Base-by-base conservation (phyloP, 2,888 invertebrate genomes). In the Aplocera efformata region DNA sequence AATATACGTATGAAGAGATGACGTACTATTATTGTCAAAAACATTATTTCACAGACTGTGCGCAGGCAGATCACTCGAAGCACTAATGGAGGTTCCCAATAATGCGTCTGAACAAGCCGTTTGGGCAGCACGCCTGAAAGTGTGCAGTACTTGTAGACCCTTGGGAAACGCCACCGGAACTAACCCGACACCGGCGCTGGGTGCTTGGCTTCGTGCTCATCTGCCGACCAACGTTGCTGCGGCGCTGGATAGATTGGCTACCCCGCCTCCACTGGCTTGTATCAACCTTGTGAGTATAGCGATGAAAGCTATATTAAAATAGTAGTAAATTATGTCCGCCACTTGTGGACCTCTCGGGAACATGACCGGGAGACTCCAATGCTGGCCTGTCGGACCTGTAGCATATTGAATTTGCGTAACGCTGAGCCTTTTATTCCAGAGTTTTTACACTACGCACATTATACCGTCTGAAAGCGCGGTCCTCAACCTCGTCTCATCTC, bases 401-500 rank as follows among this genome's bases (percentile, higher is more conserved):
- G n/a, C n/a, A n/a, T n/a, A n/a, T n/a, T n/a, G n/a, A n/a, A n/a
- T n/a, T n/a, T n/a, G n/a, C n/a, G n/a, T n/a, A n/a, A n/a, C n/a
- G n/a, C n/a, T n/a, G n/a, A n/a, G n/a, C n/a, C n/a, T 17, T 17
- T 17, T 17, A 17, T 50, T 36, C 67, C 79, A 94, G 94, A 90
- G 91, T 21, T 91, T 92, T 10, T 94, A 92, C 77, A 90, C 92
- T 23, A 91, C 91, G 48, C 95, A 96, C 67, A 92, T 94, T 23
- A 93, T 96, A 50, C 96, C 96, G 7, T 93, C 94, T 0, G 96
- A 96, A 70, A 95, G 93, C 60, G 95, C 94, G 53, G 91, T 96
- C 1, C 86, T 95, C n/a, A 91, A 92, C 36, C 91, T 96, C 3
- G 91, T 95, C 7, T 69, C 78, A 0, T 71, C 78, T 0, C 88